phyloP scores from a whole-genome alignment of 2,888 invertebrate species.

The Netelia fuscicornis region DNA sequence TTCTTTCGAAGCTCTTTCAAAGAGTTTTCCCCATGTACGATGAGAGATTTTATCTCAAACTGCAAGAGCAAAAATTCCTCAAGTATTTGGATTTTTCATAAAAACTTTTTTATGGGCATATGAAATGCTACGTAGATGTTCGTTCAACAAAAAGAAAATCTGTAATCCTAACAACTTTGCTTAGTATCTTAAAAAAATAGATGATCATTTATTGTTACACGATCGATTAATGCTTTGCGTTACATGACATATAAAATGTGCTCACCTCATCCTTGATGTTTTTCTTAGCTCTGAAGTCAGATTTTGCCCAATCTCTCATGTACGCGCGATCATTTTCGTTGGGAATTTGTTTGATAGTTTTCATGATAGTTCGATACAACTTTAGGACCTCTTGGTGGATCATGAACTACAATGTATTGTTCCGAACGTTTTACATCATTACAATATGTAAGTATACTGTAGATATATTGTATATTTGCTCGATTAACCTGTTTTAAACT shows the following conservation, averaged over 20 bases:
- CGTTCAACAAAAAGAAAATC: too few species aligned
- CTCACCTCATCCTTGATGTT: conserved; percentile 89
- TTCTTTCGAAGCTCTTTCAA: conserved; percentile 89
- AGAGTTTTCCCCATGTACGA: conserved; percentile 90
- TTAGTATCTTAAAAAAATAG: too few species aligned
- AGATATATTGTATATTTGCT: conserved; percentile 31
- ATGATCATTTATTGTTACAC: background rate
- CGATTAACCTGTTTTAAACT: conserved; percentile 75
- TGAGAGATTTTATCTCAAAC: conserved; percentile 88
- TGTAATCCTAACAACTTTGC: too few species aligned
- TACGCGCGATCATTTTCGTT: conserved; percentile 88
- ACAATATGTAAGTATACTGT: conserved; percentile 13
- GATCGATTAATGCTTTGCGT: background rate
- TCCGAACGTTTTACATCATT: conserved; percentile 35
- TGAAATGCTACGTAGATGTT: too few species aligned
- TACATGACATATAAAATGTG: conserved; percentile 7
- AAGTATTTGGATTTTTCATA: too few species aligned
- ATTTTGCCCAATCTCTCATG: conserved; percentile 90
- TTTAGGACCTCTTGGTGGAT: conserved; percentile 92
- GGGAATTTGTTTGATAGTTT: conserved; percentile 88
- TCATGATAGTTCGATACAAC: conserved; percentile 91
- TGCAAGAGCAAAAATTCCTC: conserved; percentile 70
- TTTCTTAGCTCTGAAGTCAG: conserved; percentile 91
- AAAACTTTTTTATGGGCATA: too few species aligned
- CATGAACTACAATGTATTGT: conserved; percentile 89